Base-by-base conservation (phyloP, 1,140 invertebrate genomes). In the Apis cerana region DNA sequence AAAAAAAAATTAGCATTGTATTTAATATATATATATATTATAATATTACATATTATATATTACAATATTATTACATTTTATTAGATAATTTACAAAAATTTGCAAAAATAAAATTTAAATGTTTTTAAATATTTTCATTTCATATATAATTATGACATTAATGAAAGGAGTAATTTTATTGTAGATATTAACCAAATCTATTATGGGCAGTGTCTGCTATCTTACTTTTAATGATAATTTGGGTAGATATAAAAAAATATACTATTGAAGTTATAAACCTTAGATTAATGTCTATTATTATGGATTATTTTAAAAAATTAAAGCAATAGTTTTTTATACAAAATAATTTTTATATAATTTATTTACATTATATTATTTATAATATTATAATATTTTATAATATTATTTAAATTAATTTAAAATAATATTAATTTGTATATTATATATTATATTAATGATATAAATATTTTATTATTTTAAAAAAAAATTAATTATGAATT, bases 141-240 rank as follows among this genome's bases (percentile, higher is more conserved):
- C 12, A 21, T 13, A 19, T 48, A 21, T 13, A 52, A 50, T 48
- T 23, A 67, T 56, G 13, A 17, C 17, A 7, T 12, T 27, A 23
- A 43, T 19, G 17, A 11, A 54, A 10, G 11, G 23, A 48, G 15
- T 68, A 62, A n/a, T 84, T 85, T 58, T 15, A 58, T 84, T 75
- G 64, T n/a, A 54, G 23, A n/a, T 33, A 61, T 21, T 23, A 61
- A 80, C 76, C 69, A 23, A 56, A 43, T 69, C 43, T 82, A 64
- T 84, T 7, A 43, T 86, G 85, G 86, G 86, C 85, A 59, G 86
- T 84, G 76, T 74, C 84, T 67, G 76, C 21, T 87, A 87, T 87
- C 86, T 50, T 43, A 59, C 61, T 61, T 56, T 80, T 43, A 8
- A 17, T 64, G 86, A 87, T 87, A 87, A 87, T 72, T n/a, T 27